These are phyloP conservation scores for Iphiclides podalirius DNA, from an alignment of 2,888 invertebrate species.

Conservation along the genomic window DNA sequence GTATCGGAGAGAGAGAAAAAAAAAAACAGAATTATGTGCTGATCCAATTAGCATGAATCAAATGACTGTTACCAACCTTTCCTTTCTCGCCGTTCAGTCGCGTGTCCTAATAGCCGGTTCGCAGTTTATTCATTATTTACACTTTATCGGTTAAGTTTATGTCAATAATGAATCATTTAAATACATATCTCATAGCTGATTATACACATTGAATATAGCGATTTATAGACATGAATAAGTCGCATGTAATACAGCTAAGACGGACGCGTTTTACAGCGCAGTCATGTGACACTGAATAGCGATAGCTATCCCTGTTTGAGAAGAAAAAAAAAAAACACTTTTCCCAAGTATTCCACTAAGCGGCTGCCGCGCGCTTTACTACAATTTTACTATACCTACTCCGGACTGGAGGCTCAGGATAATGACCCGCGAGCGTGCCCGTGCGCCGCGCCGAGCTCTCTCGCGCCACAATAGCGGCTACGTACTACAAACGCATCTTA, in stretches of 20 bases:
- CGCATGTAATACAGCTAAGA: no score
- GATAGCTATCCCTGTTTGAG: no score
- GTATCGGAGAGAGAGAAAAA: neutral
- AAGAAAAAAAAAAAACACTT: no score
- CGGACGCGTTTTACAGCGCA: no score
- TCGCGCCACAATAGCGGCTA: slow-evolving; percentile 25
- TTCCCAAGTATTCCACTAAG: no score
- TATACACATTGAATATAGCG: no score
- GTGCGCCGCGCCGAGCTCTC: slow-evolving; percentile 30
- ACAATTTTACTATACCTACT: slow-evolving; percentile 35
- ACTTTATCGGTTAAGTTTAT: slow-evolving; percentile 12
- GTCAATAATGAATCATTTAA: slow-evolving; percentile 10
- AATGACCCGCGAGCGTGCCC: slow-evolving; percentile 37
- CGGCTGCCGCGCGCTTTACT: slow-evolving; percentile 24
- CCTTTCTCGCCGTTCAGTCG: neutral
- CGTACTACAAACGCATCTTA: slow-evolving; percentile 31
- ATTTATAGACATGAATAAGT: no score
- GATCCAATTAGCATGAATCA: slow-evolving; percentile 45
- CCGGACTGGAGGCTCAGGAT: slow-evolving; percentile 32
- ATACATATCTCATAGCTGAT: slow-evolving; percentile 17
- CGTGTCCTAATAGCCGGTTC: neutral
- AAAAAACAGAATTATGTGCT: neutral
- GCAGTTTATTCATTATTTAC: slow-evolving; percentile 1
- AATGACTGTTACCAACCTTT: neutral
- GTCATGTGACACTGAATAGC: no score